Evolutionary conservation across 2,888 invertebrate genomes (phyloP), one percentile per base, ranked within the genome.

Genomic region (Nomada flava): DNA sequence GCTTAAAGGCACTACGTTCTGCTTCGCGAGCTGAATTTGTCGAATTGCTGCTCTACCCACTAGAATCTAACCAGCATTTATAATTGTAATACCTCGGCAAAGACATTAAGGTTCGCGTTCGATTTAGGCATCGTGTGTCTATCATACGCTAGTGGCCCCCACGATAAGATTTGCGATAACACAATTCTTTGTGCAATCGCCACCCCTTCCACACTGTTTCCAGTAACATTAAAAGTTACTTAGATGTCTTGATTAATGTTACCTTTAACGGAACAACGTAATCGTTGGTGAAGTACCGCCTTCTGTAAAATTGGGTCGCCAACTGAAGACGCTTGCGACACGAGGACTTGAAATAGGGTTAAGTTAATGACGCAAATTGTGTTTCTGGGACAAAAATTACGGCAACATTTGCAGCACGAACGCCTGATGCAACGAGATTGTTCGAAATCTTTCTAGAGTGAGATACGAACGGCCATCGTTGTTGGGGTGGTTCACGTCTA

Each of bases 401-500:
- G 2, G 47, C 2, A 23, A 10, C 3, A 23, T 44, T 44, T 42
- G 15, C n/a, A 13, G 42, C 4, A 20, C 15, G 36, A 36, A 36
- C 36, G 36, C 36, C 73, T 55, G 23, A 13, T 47, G 3, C 60
- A 26, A 29, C 36, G 23, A 60, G 44, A 60, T 42, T n/a, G 26
- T 69, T 52, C 26, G 53, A 53, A 47, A 70, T 68, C 18, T 62
- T 55, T 59, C 59, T n/a, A 65, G 18, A 71, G 9, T 47, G 60
- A 55, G 52, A 71, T 9, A 55, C n/a, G 67, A 74, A 74, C 50
- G 13, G 64, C 44, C 63, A 47, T 55, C 65, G 62, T 60, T 29
- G 69, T 15, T 64, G 42, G 76, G 79, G 73, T 71, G 79, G 76
- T 72, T 78, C 76, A 77, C 78, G 82, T 87, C 87, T 86, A 73